These are phyloP conservation scores for Cerastis leucographa DNA, from an alignment of 2,888 invertebrate genomes.

Conservation along the genomic window DNA sequence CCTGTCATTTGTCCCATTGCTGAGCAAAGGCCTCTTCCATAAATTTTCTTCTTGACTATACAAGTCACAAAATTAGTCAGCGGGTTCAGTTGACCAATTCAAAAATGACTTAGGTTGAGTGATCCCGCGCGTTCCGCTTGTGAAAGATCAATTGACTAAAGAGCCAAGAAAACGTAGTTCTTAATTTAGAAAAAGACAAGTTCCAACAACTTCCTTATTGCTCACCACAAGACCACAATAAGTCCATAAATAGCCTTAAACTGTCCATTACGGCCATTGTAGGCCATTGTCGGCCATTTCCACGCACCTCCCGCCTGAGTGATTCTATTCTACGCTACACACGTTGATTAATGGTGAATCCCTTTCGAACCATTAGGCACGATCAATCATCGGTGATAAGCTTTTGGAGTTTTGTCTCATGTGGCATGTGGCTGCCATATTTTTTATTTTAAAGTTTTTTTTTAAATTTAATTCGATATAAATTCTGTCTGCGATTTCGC, in stretches of 20 bases:
- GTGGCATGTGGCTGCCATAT: background rate
- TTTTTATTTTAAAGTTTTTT: background rate
- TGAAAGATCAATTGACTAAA: no score
- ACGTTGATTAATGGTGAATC: conserved; percentile 71
- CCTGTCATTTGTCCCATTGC: no score
- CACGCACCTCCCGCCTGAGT: conserved; percentile 37
- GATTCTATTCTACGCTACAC: conserved; percentile 50
- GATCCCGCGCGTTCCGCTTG: no score
- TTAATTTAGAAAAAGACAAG: conserved; percentile 1
- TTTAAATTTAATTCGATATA: no score
- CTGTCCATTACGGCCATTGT: conserved; percentile 30
- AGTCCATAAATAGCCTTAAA: conserved; percentile 38
- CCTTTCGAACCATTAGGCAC: conserved; percentile 73
- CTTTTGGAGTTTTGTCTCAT: conserved; percentile 41
- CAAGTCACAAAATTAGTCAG: no score
- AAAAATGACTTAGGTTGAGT: no score
- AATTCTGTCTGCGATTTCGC: background rate
- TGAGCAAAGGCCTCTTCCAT: no score
- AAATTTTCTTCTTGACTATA: no score
- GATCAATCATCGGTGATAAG: conserved; percentile 76
- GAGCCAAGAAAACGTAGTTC: background rate
- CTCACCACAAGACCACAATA: conserved; percentile 8
- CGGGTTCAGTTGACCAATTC: no score
- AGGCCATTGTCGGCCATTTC: conserved; percentile 30
- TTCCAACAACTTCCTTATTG: conserved; percentile 23